Evolutionary conservation across 2,113 vertebrate genomes (phyloP), one percentile per base, ranked within the genome.

Genomic region (Mionectes macconnelli): DNA sequence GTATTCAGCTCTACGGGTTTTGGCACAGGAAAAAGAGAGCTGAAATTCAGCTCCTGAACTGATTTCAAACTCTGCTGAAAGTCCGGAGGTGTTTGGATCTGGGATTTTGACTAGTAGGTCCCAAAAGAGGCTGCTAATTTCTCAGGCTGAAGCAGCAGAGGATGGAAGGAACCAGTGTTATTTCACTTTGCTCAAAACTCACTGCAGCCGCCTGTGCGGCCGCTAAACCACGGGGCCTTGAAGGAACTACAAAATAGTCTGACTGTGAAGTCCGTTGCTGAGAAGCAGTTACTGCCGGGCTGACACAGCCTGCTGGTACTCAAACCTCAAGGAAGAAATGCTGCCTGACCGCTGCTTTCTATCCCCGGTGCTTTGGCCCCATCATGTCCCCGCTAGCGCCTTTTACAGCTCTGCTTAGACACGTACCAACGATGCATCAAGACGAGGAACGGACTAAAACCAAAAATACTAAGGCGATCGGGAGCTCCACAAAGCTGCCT

Each of bases 221-320:
- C 3, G 0, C 83, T 75, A 62, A 94, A 89, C 64, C 62, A 57
- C 4, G 3, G 72, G 44, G 79, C 85, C 92, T 93, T 96, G 92
- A 93, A 90, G 76, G 79, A 94, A 6, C 83, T 45, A 57, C 88
- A 82, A 14, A 90, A 63, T 4, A 89, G 62, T 68, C 64, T 52
- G 87, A 83, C 55, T 77, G 84, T 22, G 45, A 80, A 94, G 89
- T n/a, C 93, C 94, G 92, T 73, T 67, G 31, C 76, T 15, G 55
- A 84, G 89, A 45, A 85, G 74, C 76, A 89, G 83, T 49, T 62
- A 10, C 74, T 81, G 91, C 75, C 2, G 20, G 59, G 74, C 84
- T 94, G 82, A 96, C 81, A 74, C 74, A 89, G 91, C 87, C 95
- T 97, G 96, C 96, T 97, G 96, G 93, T 95, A 86, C 80, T 76